Base-by-base conservation (phyloP, 2,888 invertebrate genomes). In the Macropis europaea region DNA sequence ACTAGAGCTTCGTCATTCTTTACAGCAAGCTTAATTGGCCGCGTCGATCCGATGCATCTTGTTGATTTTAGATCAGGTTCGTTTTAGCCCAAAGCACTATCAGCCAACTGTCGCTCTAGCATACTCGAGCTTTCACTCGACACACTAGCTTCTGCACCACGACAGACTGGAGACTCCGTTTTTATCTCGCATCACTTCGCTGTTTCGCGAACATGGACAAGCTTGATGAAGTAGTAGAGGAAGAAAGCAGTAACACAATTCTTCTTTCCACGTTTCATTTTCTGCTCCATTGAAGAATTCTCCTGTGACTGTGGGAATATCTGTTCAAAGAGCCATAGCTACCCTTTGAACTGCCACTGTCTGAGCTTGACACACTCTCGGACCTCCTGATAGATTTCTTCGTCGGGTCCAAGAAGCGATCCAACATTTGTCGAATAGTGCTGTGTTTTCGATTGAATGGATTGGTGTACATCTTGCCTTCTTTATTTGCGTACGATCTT, bases 401-500 rank as follows among this genome's bases (percentile, higher is more conserved):
- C 28, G 84, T 84, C n/a, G 92, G 92, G 60, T 91, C 92, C 76
- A 94, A 90, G 70, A 94, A 90, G 68, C 92, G 92, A 86, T 94
- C 94, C 82, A 94, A 90, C 83, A 93, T 92, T 86, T 94, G 94
- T 81, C 94, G 91, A 86, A 94, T 91, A 61, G 93, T 93, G 13
- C 93, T 94, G 87, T 94, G 94, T 82, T 94, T 94, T 79, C 94
- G 92, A 79, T 94, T 94, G 86, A 94, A 94, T 59, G 94, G 94
- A 87, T 94, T 94, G 69, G 94, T 93, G 84, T 92, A 94, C 94
- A 94, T 94, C 81, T 91, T 13, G 36, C 3, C 0, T 7, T 13
- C 5, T 30, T 13, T 13, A 7, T 4, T 22, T 7, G 2, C 1
- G 2, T 0, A 36, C n/a, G 13, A 50, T 26, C 47, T 22, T 59